A percentile compares a stretch with the other conserved stretches of the same genome.
Evolutionary conservation across 2,888 invertebrate species (phyloP).

Genomic region (Diadromus collaris): DNA sequence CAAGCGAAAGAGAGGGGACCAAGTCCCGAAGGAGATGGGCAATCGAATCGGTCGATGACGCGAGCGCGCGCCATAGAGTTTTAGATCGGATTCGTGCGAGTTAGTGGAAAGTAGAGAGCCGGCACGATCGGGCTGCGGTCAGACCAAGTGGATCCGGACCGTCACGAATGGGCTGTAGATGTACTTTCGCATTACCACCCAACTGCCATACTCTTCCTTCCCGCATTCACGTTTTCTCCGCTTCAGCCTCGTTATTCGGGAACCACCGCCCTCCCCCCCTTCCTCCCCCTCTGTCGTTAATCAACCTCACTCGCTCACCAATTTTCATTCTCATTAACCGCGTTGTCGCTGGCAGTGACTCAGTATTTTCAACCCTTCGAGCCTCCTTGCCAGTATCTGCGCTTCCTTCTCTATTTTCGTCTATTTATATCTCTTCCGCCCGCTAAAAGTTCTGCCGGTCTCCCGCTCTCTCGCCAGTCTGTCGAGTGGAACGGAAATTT

Average conservation of each 20-base stretch:
- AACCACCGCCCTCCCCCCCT: background rate
- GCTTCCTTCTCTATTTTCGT: background rate
- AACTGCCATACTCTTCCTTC: background rate
- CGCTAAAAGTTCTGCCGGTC: slow-evolving; percentile 25
- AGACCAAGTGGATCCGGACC: slow-evolving; percentile 52
- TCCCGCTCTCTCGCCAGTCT: background rate
- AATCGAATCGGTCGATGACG: slow-evolving; percentile 46
- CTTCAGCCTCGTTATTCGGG: slow-evolving; percentile 56
- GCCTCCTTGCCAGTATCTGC: background rate
- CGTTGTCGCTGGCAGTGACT: slow-evolving; percentile 44
- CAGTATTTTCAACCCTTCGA: slow-evolving; percentile 32
- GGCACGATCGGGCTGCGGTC: slow-evolving; percentile 49
- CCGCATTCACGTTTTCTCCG: slow-evolving; percentile 13
- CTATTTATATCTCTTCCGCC: slow-evolving; percentile 5
- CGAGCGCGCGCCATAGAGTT: slow-evolving; percentile 28
- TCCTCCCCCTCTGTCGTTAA: slow-evolving; percentile 44
- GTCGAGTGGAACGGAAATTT: slow-evolving; percentile 25
- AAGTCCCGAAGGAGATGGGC: slow-evolving; percentile 32
- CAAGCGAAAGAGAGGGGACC: slow-evolving; percentile 17
- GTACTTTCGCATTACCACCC: slow-evolving; percentile 10
- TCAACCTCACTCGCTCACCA: slow-evolving; percentile 53
- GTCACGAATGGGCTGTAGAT: slow-evolving; percentile 13
- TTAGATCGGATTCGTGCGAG: slow-evolving; percentile 50
- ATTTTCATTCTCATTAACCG: slow-evolving; percentile 61
- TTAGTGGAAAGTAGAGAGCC: slow-evolving; percentile 53